Evolutionary conservation across 2,113 vertebrate genomes (phyloP).

Genomic region (Parus major): DNA sequence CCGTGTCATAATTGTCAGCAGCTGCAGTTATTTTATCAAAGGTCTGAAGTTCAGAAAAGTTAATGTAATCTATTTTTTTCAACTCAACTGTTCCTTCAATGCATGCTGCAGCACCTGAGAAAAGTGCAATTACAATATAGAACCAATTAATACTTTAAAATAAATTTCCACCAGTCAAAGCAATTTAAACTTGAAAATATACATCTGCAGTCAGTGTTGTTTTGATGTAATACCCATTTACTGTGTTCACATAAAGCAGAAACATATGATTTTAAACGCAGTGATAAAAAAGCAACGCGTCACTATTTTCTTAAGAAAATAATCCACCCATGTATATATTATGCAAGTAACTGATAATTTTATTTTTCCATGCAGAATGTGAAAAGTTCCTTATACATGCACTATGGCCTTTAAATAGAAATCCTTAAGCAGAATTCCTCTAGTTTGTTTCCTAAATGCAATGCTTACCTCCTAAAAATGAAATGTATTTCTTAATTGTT

Average conservation of each 20-base stretch:
- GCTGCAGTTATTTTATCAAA: conserved; percentile 76
- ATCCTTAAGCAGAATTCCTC: not conserved
- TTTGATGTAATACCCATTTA: not conserved
- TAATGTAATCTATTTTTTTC: conserved; percentile 65
- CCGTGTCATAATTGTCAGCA: conserved; percentile 70
- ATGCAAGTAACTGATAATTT: not conserved
- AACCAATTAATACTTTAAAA: not conserved
- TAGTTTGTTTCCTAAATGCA: not conserved
- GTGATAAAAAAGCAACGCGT: not conserved
- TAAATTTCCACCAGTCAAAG: not conserved
- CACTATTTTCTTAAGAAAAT: not conserved
- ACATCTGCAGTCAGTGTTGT: not conserved
- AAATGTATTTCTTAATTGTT: conserved; percentile 73
- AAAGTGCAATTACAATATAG: not conserved
- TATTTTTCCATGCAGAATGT: not conserved
- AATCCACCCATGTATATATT: not conserved
- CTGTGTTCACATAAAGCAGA: not conserved
- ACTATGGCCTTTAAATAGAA: not conserved
- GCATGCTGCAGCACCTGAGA: conserved; percentile 72
- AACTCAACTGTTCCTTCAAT: conserved; percentile 77
- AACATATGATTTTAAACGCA: not conserved
- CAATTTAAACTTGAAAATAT: not conserved
- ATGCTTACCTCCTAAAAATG: conserved; percentile 80
- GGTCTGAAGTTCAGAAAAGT: conserved; percentile 75
- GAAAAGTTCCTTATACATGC: not conserved